Base-by-base conservation (phyloP, 2,888 invertebrate species). In the Sericinus montela region DNA sequence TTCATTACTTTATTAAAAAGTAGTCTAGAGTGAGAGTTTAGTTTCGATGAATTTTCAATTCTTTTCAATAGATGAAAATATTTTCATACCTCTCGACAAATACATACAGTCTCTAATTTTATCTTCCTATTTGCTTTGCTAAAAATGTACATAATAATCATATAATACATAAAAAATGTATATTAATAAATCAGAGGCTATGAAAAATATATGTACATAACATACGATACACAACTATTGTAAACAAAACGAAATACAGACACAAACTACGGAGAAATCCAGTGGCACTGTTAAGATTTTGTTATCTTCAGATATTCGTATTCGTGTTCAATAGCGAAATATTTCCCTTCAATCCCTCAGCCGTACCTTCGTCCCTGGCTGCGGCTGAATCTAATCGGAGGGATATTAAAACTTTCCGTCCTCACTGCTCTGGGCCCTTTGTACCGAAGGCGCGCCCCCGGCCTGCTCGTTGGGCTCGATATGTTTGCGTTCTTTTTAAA, bases 331-430 rank as follows among this genome's bases (percentile, higher is more conserved):
- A 77, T 73, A 69, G 63, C 63, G 63, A 75, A 77, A 69, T 68
- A 71, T 75, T 75, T 75, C 70, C 71, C 72, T 75, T 71, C 69
- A 71, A 70, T 73, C 67, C 67, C 54, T 59, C 61, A 63, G 56
- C 56, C 54, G 63, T 72, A 70, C 71, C 72, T 72, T 69, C 73
- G 68, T 74, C 72, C 71, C 66, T 62, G 70, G 67, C 70, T 80
- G 75, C 63, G 77, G 80, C 76, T 77, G 77, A 75, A 84, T 83
- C 84, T 80, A 82, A 85, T 85, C 82, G 78, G 73, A 75, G 77
- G 80, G 85, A 86, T 87, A 87, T 89, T 87, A 87, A 86, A 89
- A 88, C 78, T 84, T 87, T 84, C 75, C 74, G 72, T 72, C 74
- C 72, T 70, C 72, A 63, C 69, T 70, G 65, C 69, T 66, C 61